A percentile compares a stretch with the other conserved stretches of the same genome.
Conservation (phyloP, 2,113 vertebrate genomes). For the Redunca redunca region DNA sequence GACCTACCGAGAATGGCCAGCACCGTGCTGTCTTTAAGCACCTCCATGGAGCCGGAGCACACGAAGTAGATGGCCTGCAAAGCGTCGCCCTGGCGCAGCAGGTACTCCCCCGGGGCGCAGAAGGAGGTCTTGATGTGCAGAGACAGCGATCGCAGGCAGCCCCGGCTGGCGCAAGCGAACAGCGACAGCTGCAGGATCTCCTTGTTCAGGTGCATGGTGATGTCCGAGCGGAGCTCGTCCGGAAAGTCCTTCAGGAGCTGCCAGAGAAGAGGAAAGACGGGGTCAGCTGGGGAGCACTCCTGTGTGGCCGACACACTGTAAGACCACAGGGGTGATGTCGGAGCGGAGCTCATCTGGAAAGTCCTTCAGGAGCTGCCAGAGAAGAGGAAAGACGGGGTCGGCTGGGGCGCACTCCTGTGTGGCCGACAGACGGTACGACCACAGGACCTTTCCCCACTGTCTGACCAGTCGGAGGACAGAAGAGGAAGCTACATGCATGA, state of each 20-base stretch:
- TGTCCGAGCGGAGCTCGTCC: slow-evolving; percentile 96
- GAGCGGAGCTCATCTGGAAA: too few species aligned
- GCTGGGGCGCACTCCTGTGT: too few species aligned
- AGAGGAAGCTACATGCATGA: not conserved
- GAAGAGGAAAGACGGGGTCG: too few species aligned
- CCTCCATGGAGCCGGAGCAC: slow-evolving; percentile 99
- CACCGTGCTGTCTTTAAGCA: slow-evolving; percentile 96
- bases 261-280: slow-evolving; percentile 13
- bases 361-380: too few species aligned
- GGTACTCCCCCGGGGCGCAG: slow-evolving; percentile 97
- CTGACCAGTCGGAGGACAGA: not conserved
- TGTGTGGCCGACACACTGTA: not conserved
- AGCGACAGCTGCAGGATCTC: slow-evolving; percentile 97
- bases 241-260: slow-evolving; percentile 98
- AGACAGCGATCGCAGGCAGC: slow-evolving; percentile 96
- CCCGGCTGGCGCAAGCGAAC: slow-evolving; percentile 94
- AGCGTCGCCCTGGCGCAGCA: slow-evolving; percentile 97
- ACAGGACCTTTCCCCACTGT: not conserved
- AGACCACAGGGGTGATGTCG: not conserved
- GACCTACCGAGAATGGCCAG: slow-evolving; percentile 96
- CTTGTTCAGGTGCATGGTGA: slow-evolving; percentile 99
- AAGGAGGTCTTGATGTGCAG: slow-evolving; percentile 98
- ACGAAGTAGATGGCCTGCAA: slow-evolving; percentile 98
- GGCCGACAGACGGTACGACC: too few species aligned
- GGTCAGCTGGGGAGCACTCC: not conserved